phyloP scores from a whole-genome alignment of 2,113 vertebrate genomes.

The Cephalopholis sonnerati region DNA sequence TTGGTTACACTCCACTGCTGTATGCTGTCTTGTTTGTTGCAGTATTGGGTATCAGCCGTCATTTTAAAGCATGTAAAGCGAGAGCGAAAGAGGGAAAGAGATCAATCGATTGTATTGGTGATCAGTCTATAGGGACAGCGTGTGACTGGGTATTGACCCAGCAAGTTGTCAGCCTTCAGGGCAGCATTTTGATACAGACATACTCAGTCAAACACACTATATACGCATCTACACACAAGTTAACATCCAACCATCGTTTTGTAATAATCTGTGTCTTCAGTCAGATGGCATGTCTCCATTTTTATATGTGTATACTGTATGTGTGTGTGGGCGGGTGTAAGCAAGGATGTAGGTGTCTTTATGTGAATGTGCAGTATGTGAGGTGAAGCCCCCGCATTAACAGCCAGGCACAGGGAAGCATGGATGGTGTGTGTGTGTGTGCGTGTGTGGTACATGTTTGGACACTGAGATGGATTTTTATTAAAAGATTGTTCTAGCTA shows the following conservation, averaged over 20 bases:
- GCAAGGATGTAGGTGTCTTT: conserved; percentile 20
- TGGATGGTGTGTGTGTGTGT: neutral
- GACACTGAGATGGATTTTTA: neutral
- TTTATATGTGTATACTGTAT: neutral
- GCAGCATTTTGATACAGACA: conserved; percentile 21
- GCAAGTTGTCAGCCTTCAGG: conserved; percentile 40
- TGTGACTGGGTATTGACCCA: conserved; percentile 42
- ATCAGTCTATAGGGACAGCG: conserved; percentile 7
- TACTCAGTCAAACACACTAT: neutral
- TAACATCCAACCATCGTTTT: neutral
- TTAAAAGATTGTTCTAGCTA: neutral
- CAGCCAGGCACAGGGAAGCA: conserved; percentile 19
- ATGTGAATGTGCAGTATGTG: conserved; percentile 20
- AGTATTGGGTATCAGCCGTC: neutral
- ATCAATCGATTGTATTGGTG: conserved; percentile 39
- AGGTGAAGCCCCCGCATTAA: conserved; percentile 35
- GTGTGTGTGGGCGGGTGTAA: conserved; percentile 44
- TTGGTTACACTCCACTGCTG: too few relatives aligned
- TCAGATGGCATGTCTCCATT: neutral
- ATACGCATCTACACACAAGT: neutral
- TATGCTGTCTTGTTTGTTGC: neutral
- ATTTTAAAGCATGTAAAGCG: neutral
- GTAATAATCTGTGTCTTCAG: neutral
- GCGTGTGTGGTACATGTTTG: conserved; percentile 16
- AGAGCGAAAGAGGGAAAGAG: neutral